Percentiles rank a stretch among this genome's conserved stretches.
Evolutionary conservation across 2,113 vertebrate species (phyloP).

Genomic region (Gymnarchus niloticus): DNA sequence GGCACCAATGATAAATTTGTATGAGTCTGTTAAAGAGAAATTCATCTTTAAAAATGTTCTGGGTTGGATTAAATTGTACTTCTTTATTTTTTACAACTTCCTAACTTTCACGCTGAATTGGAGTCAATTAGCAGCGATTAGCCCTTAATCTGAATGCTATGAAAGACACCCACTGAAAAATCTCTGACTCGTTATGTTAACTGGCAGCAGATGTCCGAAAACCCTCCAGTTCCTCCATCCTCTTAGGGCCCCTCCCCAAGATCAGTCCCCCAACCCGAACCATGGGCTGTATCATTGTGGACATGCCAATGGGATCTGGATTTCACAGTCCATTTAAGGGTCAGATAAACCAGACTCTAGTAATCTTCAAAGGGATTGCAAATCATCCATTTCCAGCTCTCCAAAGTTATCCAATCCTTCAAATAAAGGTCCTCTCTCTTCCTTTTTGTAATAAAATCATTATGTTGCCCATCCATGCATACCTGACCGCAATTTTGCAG

Average conservation of each 20-base stretch:
- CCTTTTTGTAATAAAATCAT: conserved; percentile 7
- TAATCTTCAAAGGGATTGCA: neutral
- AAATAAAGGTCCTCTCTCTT: neutral
- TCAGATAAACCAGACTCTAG: neutral
- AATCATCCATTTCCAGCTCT: conserved; percentile 11
- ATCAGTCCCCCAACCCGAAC: neutral
- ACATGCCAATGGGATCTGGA: conserved; percentile 9
- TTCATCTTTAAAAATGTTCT: neutral
- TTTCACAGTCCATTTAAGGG: neutral
- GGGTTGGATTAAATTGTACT: neutral
- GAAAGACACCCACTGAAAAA: neutral
- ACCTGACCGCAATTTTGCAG: neutral
- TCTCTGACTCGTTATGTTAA: neutral
- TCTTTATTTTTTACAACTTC: neutral
- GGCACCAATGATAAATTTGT: neutral
- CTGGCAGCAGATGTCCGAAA: neutral
- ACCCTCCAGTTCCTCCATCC: neutral
- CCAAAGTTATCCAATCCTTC: neutral
- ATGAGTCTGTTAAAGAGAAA: neutral
- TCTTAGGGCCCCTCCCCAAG: neutral
- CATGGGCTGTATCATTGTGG: neutral
- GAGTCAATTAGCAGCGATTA: neutral
- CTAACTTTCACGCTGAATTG: neutral
- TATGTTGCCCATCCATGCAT: neutral
- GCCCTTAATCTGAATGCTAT: neutral